Evolutionary conservation across 2,113 vertebrate genomes (phyloP), one percentile per base, ranked within the genome.

Genomic region (Eubucco bourcierii): DNA sequence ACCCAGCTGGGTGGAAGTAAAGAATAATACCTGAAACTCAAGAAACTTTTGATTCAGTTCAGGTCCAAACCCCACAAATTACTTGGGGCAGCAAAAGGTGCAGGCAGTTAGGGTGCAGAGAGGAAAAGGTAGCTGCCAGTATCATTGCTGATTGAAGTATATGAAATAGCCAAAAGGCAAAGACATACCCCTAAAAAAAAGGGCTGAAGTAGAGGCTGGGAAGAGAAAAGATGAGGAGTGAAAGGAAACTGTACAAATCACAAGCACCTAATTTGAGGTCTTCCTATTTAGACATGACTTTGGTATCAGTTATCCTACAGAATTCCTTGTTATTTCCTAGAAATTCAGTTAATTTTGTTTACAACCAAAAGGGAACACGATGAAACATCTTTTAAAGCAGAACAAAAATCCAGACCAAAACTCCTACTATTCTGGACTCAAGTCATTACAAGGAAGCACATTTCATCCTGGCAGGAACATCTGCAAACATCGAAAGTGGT

Each of bases 91-190:
- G 20, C 27, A 71, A 52, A 10, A 87, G 31, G 6, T 33, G 56
- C 29, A 25, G 41, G 16, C 47, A 71, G 4, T 37, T 12, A 15
- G 13, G 3, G 4, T 8, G 24, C 0, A 70, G 11, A 44, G 14
- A 9, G 14, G 44, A 46, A 55, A 19, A 37, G 7, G 56, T 52
- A 72, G 39, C 19, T 6, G 2, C 39, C 58, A 12, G 58, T 9
- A 10, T 8, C 12, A 20, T 0, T 21, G 12, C 50, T 3, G 50
- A 31, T 1, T 10, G 25, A 33, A 10, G 8, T 8, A 34, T 10
- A 6, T 10, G 8, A 14, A 25, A 64, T 1, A 46, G 27, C 15
- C 31, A 8, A 52, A 39, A 8, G 56, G 13, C 33, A 39, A 55
- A 37, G 34, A 60, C 4, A 1, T 1, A 34, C 3, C 24, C 18